Evolutionary conservation across 1,140 invertebrate genomes (phyloP).

Genomic region (Sycobia sp.): DNA sequence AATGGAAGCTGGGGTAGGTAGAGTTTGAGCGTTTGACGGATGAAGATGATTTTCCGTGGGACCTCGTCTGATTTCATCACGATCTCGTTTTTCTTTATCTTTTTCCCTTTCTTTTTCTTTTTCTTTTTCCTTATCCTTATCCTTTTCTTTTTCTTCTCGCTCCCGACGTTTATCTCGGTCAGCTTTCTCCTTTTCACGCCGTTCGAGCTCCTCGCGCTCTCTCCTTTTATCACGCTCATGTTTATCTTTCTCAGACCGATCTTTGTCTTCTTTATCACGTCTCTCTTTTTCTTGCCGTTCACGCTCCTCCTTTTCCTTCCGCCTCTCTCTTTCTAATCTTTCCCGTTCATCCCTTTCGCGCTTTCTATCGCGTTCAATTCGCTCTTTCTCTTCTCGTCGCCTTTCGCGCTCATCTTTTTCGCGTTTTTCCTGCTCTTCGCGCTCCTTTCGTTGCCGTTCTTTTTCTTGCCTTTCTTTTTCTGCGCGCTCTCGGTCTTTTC

Average conservation of each 20-base stretch:
- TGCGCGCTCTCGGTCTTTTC: conserved; percentile 44
- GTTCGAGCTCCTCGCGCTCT: conserved; percentile 50
- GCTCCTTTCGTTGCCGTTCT: conserved; percentile 39
- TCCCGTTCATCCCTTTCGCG: conserved; percentile 56
- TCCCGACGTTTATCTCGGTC: conserved; percentile 45
- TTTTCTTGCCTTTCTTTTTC: conserved; percentile 43
- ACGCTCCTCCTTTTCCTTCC: conserved; percentile 50
- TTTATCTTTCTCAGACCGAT: conserved; percentile 58
- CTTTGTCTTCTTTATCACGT: conserved; percentile 54
- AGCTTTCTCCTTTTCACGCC: conserved; percentile 47
- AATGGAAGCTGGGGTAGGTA: conserved; percentile 64
- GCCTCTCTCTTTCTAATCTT: conserved; percentile 57
- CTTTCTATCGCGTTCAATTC: conserved; percentile 55
- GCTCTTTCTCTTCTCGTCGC: conserved; percentile 55
- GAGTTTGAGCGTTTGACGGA: conserved; percentile 40
- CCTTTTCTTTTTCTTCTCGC: conserved; percentile 55
- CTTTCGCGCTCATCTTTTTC: conserved; percentile 58
- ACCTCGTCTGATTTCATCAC: conserved; percentile 37
- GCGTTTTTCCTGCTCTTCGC: conserved; percentile 51
- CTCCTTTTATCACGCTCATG: conserved; percentile 56
- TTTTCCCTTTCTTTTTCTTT: conserved; percentile 41
- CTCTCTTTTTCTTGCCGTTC: conserved; percentile 53
- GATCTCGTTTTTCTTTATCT: conserved; percentile 33
- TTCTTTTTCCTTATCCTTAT: conserved; percentile 38
- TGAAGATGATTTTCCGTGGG: conserved; percentile 52